Percentiles rank a stretch among this genome's conserved stretches.
Conservation (phyloP, 2,888 invertebrate genomes). For the Epirrhoe tristata region DNA sequence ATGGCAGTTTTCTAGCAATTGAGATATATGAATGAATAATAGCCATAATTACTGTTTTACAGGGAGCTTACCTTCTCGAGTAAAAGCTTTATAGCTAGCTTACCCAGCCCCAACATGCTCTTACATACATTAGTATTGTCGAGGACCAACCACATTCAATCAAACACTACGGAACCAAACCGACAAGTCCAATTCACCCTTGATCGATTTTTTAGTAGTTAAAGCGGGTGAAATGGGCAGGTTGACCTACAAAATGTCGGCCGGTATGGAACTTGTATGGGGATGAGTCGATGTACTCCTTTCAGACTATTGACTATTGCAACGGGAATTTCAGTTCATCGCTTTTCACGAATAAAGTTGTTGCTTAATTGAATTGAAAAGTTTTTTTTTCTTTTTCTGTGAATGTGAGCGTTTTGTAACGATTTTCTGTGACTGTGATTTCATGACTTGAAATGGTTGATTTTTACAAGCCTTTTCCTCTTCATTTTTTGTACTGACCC, state of each 20-base stretch:
- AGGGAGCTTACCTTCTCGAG: too few relatives aligned
- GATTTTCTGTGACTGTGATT: not conserved
- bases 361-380: slow-evolving; percentile 23
- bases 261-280: slow-evolving; percentile 30
- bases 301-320: slow-evolving; percentile 22
- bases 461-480: not conserved
- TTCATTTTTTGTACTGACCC: not conserved
- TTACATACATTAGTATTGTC: too few relatives aligned
- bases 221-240: slow-evolving; percentile 35
- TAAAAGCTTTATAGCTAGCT: too few relatives aligned
- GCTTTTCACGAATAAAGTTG: slow-evolving; percentile 11
- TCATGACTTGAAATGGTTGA: not conserved
- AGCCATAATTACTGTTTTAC: too few relatives aligned
- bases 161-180: slow-evolving; percentile 3
- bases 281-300: slow-evolving; percentile 24
- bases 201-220: slow-evolving; percentile 37
- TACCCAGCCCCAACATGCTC: too few relatives aligned
- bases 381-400: slow-evolving; percentile 6
- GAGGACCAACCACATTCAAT: not conserved
- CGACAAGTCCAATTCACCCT: not conserved
- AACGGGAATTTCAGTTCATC: slow-evolving; percentile 19
- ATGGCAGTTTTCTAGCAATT: too few relatives aligned
- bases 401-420: not conserved
- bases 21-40: too few relatives aligned
- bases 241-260: slow-evolving; percentile 34